phyloP scores from a whole-genome alignment of 2,113 vertebrate species.

The Etia nguti region DNA sequence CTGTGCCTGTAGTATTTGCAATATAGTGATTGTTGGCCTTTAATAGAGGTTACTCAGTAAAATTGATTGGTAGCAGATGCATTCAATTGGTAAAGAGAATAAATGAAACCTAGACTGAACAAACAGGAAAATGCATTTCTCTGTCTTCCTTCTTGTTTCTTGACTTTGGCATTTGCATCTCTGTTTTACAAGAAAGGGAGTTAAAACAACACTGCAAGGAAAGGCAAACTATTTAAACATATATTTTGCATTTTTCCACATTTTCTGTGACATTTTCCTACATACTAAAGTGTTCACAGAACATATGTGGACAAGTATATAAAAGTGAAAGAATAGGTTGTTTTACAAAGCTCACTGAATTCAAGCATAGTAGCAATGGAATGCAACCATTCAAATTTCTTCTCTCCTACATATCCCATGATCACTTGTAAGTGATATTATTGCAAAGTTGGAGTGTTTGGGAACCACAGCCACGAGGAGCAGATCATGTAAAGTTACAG shows the following conservation, averaged over 20 bases:
- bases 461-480: background rate
- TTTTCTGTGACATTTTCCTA: background rate
- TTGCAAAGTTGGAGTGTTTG: background rate
- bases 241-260: background rate
- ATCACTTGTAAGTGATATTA: background rate
- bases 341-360: background rate
- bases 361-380: background rate
- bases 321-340: background rate
- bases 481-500: background rate
- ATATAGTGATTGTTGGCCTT: background rate
- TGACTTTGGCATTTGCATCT: background rate
- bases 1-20: background rate
- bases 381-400: background rate
- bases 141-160: background rate
- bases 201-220: background rate
- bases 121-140: background rate
- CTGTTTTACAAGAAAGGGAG: background rate
- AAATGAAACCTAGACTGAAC: background rate
- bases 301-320: background rate
- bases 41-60: background rate
- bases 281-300: background rate
- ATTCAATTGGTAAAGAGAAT: background rate
- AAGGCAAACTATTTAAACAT: background rate
- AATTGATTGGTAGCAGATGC: background rate
- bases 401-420: background rate